Conservation (phyloP, 2,113 vertebrate genomes). For the Ptyas mucosa region DNA sequence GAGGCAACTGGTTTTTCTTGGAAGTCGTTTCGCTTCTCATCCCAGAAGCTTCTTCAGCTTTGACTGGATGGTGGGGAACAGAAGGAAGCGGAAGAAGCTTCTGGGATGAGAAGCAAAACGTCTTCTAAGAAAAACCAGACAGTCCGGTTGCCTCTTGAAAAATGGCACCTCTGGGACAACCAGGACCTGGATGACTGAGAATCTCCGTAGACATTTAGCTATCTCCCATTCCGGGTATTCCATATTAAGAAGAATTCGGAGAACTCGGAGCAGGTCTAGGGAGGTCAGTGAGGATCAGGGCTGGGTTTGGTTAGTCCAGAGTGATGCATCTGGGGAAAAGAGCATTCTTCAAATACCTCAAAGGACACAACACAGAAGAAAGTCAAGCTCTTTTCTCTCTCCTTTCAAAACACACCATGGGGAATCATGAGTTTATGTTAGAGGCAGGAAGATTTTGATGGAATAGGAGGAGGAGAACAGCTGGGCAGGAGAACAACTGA, state of each 20-base stretch:
- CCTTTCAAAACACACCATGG: neutral
- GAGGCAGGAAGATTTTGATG: neutral
- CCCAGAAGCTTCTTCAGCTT: too few relatives aligned
- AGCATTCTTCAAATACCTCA: neutral
- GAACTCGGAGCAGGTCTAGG: neutral
- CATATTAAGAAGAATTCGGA: neutral
- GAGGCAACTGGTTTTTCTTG: too few relatives aligned
- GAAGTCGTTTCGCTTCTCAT: too few relatives aligned
- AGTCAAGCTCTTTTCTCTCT: neutral
- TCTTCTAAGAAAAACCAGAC: too few relatives aligned
- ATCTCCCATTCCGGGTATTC: neutral
- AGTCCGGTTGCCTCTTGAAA: too few relatives aligned
- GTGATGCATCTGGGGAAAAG: neutral
- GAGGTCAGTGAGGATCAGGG: neutral
- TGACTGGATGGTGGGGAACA: too few relatives aligned
- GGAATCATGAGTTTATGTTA: neutral
- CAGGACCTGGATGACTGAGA: too few relatives aligned
- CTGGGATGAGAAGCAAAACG: too few relatives aligned
- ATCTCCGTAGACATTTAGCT: too few relatives aligned
- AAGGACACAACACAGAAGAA: neutral
- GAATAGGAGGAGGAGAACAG: neutral
- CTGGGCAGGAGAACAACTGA: neutral
- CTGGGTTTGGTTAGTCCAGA: neutral
- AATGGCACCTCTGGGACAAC: too few relatives aligned
- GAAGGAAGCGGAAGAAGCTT: too few relatives aligned